Evolutionary conservation across 2,797 vertebrate species (phyloP).

Genomic region (Champsocephalus esox): DNA sequence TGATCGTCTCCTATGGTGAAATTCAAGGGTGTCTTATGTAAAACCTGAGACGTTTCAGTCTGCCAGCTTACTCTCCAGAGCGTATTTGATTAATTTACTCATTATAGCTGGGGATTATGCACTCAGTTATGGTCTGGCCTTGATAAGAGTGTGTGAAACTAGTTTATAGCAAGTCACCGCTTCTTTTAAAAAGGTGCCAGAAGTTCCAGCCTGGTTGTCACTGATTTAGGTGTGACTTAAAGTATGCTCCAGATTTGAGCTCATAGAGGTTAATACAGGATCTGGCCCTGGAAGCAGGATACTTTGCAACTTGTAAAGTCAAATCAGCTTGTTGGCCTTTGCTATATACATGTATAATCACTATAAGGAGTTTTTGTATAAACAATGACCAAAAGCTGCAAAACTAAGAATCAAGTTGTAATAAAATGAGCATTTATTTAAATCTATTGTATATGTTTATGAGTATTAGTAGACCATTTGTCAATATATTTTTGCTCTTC

Average conservation of each 20-base stretch:
- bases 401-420: not conserved
- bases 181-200: slow-evolving; percentile 9
- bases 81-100: slow-evolving; percentile 42
- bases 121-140: slow-evolving; percentile 31
- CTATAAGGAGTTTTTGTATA: not conserved
- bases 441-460: not conserved
- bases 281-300: too few species aligned
- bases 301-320: too few species aligned
- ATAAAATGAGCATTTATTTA: not conserved
- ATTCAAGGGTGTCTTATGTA: slow-evolving; percentile 40
- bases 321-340: too few species aligned
- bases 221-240: slow-evolving; percentile 10
- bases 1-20: slow-evolving; percentile 36
- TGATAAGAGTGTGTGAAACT: slow-evolving; percentile 40
- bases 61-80: slow-evolving; percentile 13
- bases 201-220: slow-evolving; percentile 10
- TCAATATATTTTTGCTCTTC: not conserved
- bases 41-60: slow-evolving; percentile 34
- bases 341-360: not conserved
- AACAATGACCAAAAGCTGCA: not conserved
- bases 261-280: slow-evolving; percentile 6
- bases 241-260: not conserved
- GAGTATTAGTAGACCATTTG: not conserved
- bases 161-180: slow-evolving; percentile 27
- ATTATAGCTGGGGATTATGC: slow-evolving; percentile 43